These are phyloP conservation scores for Eucidaris tribuloides DNA, from an alignment of 35 echinoderm and acorn worm genomes.

Conservation along the genomic window DNA sequence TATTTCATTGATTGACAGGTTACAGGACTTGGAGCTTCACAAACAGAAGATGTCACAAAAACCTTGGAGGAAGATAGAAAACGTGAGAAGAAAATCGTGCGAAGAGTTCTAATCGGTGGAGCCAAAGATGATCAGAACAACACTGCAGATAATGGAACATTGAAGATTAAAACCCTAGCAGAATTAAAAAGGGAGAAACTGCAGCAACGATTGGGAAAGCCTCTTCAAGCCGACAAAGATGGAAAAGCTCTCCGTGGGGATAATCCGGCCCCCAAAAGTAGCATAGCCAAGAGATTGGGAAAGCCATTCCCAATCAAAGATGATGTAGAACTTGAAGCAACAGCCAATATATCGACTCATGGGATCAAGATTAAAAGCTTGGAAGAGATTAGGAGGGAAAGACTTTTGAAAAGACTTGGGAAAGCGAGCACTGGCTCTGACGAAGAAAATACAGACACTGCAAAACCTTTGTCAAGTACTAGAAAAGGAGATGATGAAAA, in stretches of 20 bases:
- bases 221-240: no score
- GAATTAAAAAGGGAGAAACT: not conserved
- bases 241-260: no score
- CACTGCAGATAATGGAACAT: no score
- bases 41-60: no score
- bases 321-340: not conserved
- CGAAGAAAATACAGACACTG: not conserved
- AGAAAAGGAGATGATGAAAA: no score
- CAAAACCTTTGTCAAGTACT: no score
- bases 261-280: not conserved
- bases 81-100: not conserved
- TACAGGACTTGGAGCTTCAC: no score
- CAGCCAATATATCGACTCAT: no score
- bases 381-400: constrained; percentile 12
- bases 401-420: constrained; percentile 5
- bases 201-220: not conserved
- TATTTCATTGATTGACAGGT: no score
- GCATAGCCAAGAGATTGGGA: not conserved
- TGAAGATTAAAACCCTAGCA: not conserved
- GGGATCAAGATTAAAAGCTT: constrained; percentile 1
- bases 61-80: no score
- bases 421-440: not conserved
- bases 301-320: not conserved
- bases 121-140: no score
- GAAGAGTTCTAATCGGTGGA: not conserved